Conservation (phyloP, 2,888 invertebrate species). For the Pteria penguin region DNA sequence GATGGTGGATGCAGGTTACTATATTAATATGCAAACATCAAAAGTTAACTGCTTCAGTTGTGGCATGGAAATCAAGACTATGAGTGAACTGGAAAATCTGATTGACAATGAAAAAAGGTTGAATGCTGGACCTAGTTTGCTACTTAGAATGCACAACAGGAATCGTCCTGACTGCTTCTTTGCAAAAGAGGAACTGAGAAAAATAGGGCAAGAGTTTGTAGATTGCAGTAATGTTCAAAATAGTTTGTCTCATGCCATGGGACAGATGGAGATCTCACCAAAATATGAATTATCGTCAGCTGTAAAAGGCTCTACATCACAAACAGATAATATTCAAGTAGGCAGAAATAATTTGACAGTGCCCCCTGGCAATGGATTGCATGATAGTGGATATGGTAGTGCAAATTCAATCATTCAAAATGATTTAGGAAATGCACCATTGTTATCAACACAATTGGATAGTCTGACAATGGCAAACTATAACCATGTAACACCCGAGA, state of each 20-base stretch:
- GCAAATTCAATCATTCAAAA: background rate
- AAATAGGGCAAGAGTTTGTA: background rate
- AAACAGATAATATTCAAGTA: background rate
- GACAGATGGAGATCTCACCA: background rate
- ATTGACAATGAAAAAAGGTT: background rate
- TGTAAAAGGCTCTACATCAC: background rate
- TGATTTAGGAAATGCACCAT: background rate
- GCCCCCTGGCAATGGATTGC: too few species aligned
- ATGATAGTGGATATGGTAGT: background rate
- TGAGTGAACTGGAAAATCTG: background rate
- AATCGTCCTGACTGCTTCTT: background rate
- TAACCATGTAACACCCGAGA: background rate
- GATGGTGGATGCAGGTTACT: constrained; percentile 27
- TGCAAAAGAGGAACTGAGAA: background rate
- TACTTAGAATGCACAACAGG: background rate
- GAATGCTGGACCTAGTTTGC: background rate
- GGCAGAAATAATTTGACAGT: background rate
- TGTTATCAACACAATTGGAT: background rate
- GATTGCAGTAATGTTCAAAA: background rate
- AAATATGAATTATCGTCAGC: too few species aligned
- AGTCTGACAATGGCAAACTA: background rate
- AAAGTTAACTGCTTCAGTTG: background rate
- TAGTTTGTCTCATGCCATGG: background rate
- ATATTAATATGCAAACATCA: background rate
- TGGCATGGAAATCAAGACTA: background rate